Evolutionary conservation across 1,140 invertebrate species (phyloP), one percentile per base, ranked within the genome.

Genomic region (Hyles vespertilio): DNA sequence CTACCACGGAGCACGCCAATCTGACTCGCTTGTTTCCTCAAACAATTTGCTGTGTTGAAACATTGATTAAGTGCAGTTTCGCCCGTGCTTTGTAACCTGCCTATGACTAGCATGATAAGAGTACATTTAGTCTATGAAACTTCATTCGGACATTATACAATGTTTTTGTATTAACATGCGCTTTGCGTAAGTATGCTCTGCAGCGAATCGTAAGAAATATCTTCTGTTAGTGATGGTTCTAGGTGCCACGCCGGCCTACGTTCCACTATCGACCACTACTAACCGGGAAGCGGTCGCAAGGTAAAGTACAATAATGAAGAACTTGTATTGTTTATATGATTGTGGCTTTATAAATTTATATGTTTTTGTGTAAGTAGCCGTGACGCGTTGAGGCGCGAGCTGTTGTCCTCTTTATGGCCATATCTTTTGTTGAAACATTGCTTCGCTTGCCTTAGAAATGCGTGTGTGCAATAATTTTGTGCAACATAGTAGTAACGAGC

Each of bases 271-370:
- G 54, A 58, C 40, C 32, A 58, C 44, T 40, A 5, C 4, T 10
- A 65, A 47, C 54, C 34, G 58, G 55, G 55, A 64, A 59, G 44
- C 56, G 43, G 55, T 51, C 40, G 47, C 51, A 58, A 79, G 73
- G 76, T 79, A 79, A 76, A 61, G 63, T 71, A 74, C 69, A 54
- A 69, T 65, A 72, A 62, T 61, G 57, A 65, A 60, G 56, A 53
- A 70, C 62, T 63, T 61, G 65, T 68, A 66, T 50, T 59, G 56
- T 61, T 61, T 52, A 45, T 61, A 57, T 58, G 3, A 56, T 64
- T 69, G 59, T 65, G 63, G 32, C 58, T 52, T 59, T 64, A 58
- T 58, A 51, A 62, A 58, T 61, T 51, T 63, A 55, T 58, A 56
- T 63, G 44, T 59, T 32, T 44, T 34, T 34, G 47, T 54, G 45